phyloP scores from a whole-genome alignment of 2,113 vertebrate species.

The Zosterops pallidus region DNA sequence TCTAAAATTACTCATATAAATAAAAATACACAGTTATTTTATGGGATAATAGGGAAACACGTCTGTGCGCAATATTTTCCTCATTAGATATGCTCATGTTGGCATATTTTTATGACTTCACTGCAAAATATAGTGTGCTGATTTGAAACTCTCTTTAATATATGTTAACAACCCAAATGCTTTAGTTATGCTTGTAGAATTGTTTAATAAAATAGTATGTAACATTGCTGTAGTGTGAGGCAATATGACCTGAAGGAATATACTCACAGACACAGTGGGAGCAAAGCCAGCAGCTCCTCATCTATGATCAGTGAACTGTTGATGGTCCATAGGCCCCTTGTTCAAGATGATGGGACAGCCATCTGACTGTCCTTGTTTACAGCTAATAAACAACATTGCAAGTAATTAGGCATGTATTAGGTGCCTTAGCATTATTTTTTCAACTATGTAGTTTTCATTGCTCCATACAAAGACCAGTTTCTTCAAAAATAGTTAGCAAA shows the following conservation, averaged over 20 bases:
- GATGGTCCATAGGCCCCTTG: background rate
- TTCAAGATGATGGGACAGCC: rapidly evolving
- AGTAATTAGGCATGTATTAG: background rate
- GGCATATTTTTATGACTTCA: constrained; percentile 66
- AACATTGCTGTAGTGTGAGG: background rate
- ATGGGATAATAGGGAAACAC: constrained; percentile 64
- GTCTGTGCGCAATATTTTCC: constrained; percentile 66
- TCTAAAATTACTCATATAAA: constrained; percentile 59
- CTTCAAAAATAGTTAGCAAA: background rate
- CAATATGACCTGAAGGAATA: background rate
- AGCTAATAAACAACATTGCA: background rate
- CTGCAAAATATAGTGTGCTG: constrained; percentile 59
- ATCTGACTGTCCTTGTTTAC: background rate
- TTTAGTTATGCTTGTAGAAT: constrained; percentile 35
- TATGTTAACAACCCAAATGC: constrained; percentile 47
- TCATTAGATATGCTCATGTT: constrained; percentile 65
- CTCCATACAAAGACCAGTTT: background rate
- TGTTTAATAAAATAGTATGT: background rate
- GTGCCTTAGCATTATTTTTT: background rate
- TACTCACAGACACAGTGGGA: background rate
- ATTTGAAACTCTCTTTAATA: constrained; percentile 60
- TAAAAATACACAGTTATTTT: constrained; percentile 69
- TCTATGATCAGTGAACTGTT: background rate
- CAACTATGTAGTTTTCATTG: background rate
- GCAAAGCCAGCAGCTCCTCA: background rate